phyloP scores from a whole-genome alignment of 2,888 invertebrate genomes.

The Lasius fuliginosus region DNA sequence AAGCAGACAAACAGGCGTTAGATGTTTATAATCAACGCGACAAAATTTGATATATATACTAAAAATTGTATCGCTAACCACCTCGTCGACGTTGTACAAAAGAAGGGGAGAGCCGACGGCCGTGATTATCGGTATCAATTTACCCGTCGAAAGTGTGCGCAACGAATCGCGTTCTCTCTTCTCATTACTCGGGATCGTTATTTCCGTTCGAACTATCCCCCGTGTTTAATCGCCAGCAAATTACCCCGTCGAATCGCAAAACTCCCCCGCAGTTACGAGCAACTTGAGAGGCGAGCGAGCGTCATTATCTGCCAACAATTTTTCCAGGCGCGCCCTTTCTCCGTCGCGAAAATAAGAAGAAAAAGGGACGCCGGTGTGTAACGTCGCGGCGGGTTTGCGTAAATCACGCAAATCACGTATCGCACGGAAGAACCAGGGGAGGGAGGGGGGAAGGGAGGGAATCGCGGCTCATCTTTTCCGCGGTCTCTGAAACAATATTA shows the following conservation, averaged over 20 bases:
- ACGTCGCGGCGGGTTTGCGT: slow-evolving; percentile 32
- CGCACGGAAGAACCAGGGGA: slow-evolving; percentile 28
- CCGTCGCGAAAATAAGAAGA: slow-evolving; percentile 2
- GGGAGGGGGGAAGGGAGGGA: slow-evolving; percentile 56
- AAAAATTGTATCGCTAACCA: neutral
- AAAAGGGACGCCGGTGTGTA: neutral
- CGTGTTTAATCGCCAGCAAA: slow-evolving; percentile 47
- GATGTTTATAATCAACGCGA: neutral
- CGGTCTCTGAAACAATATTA: slow-evolving; percentile 76
- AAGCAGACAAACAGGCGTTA: neutral
- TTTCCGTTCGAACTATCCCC: slow-evolving; percentile 27
- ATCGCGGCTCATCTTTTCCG: slow-evolving; percentile 59
- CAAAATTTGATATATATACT: neutral
- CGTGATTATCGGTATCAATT: slow-evolving; percentile 26
- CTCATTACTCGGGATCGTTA: slow-evolving; percentile 37
- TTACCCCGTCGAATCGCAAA: slow-evolving; percentile 42
- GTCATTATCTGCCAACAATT: slow-evolving; percentile 51
- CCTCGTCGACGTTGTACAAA: neutral
- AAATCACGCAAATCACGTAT: slow-evolving; percentile 49
- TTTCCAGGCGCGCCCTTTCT: slow-evolving; percentile 45
- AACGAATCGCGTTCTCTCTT: slow-evolving; percentile 44
- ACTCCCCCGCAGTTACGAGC: slow-evolving; percentile 32
- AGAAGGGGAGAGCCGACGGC: neutral
- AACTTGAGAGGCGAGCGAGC: slow-evolving; percentile 42
- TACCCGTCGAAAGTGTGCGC: slow-evolving; percentile 43